Evolutionary conservation across 2,113 vertebrate genomes (phyloP), one percentile per base, ranked within the genome.

Genomic region (Salminus brasiliensis): DNA sequence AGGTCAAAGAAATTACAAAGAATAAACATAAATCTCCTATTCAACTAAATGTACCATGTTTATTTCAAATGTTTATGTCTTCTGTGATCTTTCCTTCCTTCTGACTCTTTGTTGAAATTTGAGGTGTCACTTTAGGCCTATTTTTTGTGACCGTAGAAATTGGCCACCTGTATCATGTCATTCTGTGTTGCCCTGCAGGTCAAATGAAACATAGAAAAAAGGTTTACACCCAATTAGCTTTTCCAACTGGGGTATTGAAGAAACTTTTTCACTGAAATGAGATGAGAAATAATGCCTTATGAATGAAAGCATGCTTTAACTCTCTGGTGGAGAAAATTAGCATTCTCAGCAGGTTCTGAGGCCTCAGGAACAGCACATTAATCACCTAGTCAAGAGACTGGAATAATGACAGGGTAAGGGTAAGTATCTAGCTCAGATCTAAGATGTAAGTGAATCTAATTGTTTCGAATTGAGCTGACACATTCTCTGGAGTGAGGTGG

Each of bases 131-230:
- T 60, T 23, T 66, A 3, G 45, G 30, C 13, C 25, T 66, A 71
- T 73, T 72, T 86, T 85, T 80, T 83, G 72, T 66, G 52, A 49
- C 68, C 55, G 86, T 77, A 84, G 87, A 90, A 88, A 87, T 86
- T 79, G 55, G 82, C 83, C 82, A 89, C 49, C 45, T 89, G 84
- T 78, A 89, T 87, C 87, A 83, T 86, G 83, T 73, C 79, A 2
- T 79, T 82, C 80, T 91, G 86, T 78, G 87, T 86, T 78, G 83
- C 52, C 67, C 83, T 90, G 41, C 39, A 63, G 59, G 47, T 30
- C n/a, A 30, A 4, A 60, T 11, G 41, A 70, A 71, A 78, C 72
- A 63, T 71, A 70, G 88, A 71, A 87, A 81, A 89, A 47, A 57
- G 4, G 18, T 29, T 45, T 39, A 18, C 34, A 12, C 29, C 36